Evolutionary conservation across 2,888 invertebrate genomes (phyloP).

Genomic region (Nomada goodeniana): DNA sequence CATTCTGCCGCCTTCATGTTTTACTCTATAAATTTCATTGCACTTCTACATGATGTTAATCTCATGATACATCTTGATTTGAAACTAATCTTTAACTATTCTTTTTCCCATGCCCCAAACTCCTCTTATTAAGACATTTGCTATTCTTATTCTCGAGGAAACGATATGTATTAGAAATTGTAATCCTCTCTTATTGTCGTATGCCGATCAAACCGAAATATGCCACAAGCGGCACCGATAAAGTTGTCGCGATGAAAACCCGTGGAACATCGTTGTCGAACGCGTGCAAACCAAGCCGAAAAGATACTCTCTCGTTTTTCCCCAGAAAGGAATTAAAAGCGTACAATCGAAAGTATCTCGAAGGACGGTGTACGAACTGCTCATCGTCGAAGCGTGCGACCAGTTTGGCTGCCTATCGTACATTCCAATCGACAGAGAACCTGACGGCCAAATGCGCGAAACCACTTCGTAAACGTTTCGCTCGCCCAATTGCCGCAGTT

Average conservation of each 20-base stretch:
- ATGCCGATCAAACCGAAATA: slow-evolving; percentile 62
- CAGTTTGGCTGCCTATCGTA: slow-evolving; percentile 72
- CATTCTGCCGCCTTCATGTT: too few relatives aligned
- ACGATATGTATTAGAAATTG: slow-evolving; percentile 73
- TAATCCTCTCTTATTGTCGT: slow-evolving; percentile 76
- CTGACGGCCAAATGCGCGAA: slow-evolving; percentile 69
- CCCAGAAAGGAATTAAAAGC: slow-evolving; percentile 62
- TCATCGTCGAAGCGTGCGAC: slow-evolving; percentile 65
- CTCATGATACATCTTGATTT: too few relatives aligned
- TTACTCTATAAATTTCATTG: too few relatives aligned
- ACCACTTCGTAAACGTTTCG: slow-evolving; percentile 65
- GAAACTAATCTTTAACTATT: too few relatives aligned
- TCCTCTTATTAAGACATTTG: too few relatives aligned
- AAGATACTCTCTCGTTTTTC: slow-evolving; percentile 37
- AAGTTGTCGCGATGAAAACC: slow-evolving; percentile 58
- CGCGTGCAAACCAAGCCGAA: slow-evolving; percentile 39
- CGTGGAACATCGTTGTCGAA: slow-evolving; percentile 13
- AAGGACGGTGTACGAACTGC: slow-evolving; percentile 47
- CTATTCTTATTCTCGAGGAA: too few relatives aligned
- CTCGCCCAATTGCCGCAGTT: slow-evolving; percentile 31
- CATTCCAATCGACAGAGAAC: slow-evolving; percentile 69
- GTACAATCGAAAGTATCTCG: slow-evolving; percentile 59
- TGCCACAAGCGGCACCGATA: slow-evolving; percentile 47
- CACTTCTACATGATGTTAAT: too few relatives aligned
- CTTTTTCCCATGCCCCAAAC: too few relatives aligned